These are phyloP conservation scores for Chironomus tentans DNA, from an alignment of 2,888 invertebrate genomes.

Conservation along the genomic window DNA sequence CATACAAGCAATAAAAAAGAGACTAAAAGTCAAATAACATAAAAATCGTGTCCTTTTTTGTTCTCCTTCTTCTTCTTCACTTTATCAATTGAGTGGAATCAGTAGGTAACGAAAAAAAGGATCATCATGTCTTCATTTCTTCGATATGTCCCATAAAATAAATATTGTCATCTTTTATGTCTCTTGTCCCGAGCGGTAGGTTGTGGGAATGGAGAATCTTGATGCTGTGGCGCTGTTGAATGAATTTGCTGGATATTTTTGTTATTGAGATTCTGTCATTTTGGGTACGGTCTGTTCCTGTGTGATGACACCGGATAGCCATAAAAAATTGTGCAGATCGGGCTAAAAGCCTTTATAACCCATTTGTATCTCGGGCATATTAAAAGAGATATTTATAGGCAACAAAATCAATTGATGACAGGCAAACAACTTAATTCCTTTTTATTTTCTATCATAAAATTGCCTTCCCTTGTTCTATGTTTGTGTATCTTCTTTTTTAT, in stretches of 20 bases:
- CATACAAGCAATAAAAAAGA: not conserved
- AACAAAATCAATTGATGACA: not conserved
- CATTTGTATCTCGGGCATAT: no score
- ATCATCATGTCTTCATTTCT: conserved; percentile 10
- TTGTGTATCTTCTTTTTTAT: no score
- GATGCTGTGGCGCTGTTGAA: not conserved
- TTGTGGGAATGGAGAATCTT: no score
- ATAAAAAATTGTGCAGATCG: no score
- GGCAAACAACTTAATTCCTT: not conserved
- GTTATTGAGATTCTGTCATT: no score
- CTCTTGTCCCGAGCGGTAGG: no score
- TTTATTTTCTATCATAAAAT: not conserved
- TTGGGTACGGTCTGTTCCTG: no score
- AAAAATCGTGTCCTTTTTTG: not conserved
- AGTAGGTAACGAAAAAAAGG: not conserved
- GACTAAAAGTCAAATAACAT: not conserved
- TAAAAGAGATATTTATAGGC: not conserved
- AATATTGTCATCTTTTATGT: not conserved
- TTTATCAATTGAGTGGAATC: conserved; percentile 11
- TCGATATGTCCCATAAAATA: not conserved
- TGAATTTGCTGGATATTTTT: no score
- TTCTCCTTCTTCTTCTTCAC: no score
- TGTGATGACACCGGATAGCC: no score
- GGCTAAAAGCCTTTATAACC: no score
- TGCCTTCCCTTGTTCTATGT: not conserved